Evolutionary conservation across 2,888 invertebrate species (phyloP).

Genomic region (Cabera pusaria): DNA sequence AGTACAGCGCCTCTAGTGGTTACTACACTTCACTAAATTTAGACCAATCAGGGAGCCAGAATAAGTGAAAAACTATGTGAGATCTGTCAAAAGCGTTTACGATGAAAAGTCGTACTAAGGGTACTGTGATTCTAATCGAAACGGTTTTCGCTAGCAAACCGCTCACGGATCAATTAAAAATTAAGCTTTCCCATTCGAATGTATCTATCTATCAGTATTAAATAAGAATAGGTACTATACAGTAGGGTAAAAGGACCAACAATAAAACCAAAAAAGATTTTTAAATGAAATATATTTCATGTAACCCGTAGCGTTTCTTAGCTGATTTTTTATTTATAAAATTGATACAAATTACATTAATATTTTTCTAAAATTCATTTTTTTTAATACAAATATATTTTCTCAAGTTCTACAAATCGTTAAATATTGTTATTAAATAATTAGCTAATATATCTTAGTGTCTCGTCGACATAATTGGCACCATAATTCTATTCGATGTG

Average conservation of each 20-base stretch:
- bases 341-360: constrained; percentile 36
- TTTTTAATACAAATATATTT: constrained; percentile 38
- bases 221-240: too few relatives aligned
- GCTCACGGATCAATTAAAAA: too few relatives aligned
- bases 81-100: too few relatives aligned
- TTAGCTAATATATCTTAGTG: constrained; percentile 27
- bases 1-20: too few relatives aligned
- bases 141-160: too few relatives aligned
- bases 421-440: constrained; percentile 30
- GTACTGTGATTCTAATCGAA: too few relatives aligned
- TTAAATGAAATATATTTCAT: constrained; percentile 79
- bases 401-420: constrained; percentile 35
- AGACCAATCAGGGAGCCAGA: too few relatives aligned
- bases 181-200: too few relatives aligned
- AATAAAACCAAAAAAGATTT: constrained; percentile 53
- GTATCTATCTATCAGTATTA: too few relatives aligned
- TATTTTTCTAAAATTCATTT: constrained; percentile 43
- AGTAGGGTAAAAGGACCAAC: constrained; percentile 23
- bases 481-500: constrained; percentile 25
- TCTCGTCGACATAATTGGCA: constrained; percentile 31
- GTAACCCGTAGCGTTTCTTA: constrained; percentile 83
- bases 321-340: constrained; percentile 72
- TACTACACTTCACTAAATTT: too few relatives aligned
- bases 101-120: too few relatives aligned
- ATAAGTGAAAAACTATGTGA: too few relatives aligned